A percentile compares a stretch with the other conserved stretches of the same genome.
Conservation (phyloP, 2,888 invertebrate genomes). For the Amiota communis region DNA sequence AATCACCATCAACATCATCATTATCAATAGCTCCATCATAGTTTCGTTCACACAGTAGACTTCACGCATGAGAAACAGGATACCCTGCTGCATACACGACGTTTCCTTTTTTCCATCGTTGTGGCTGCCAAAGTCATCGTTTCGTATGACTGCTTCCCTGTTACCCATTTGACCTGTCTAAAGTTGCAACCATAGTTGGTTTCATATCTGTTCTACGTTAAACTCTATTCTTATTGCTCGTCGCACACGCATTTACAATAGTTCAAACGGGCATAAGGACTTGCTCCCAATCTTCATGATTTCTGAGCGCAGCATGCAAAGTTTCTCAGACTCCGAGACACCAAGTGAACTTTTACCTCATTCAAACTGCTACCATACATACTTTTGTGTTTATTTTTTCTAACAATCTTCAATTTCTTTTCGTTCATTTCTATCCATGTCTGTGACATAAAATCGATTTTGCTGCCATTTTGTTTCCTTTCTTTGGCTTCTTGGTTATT, state of each 20-base stretch:
- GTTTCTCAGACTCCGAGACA: conserved; percentile 42
- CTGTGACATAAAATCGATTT: conserved; percentile 66
- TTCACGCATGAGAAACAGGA: conserved; percentile 44
- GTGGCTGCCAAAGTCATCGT: conserved; percentile 48
- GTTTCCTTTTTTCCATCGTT: neutral
- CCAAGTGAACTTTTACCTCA: conserved; percentile 54
- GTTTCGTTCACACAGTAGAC: no score
- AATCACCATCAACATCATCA: no score
- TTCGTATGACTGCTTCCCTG: conserved; percentile 38
- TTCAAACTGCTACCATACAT: conserved; percentile 20
- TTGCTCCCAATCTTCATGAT: conserved; percentile 1
- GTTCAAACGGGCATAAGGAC: neutral
- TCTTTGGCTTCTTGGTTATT: neutral
- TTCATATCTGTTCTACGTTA: neutral
- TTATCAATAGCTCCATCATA: no score
- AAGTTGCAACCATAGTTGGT: neutral
- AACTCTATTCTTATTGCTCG: conserved; percentile 13
- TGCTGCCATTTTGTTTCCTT: conserved; percentile 33
- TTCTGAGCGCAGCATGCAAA: conserved; percentile 54
- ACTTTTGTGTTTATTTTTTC: neutral
- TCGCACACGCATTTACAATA: conserved; percentile 11
- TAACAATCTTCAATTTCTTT: conserved; percentile 2
- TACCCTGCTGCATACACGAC: conserved; percentile 49
- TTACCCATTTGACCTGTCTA: conserved; percentile 5
- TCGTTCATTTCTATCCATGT: conserved; percentile 41